Percentiles rank a stretch among this genome's conserved stretches.
phyloP scores from a whole-genome alignment of 1,140 invertebrate genomes.

The Lepidotrigona ventralis region DNA sequence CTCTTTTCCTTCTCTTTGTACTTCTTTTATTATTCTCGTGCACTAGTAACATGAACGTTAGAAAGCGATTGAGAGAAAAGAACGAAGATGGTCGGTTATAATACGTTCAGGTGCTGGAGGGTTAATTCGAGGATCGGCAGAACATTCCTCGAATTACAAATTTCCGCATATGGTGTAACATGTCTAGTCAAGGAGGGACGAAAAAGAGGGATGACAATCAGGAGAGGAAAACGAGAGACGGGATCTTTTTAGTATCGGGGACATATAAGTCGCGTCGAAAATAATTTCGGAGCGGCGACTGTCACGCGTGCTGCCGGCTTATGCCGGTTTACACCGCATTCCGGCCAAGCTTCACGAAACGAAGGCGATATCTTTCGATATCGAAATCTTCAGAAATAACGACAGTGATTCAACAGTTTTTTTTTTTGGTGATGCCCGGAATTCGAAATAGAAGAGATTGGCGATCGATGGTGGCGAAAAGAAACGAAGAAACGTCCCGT shows the following conservation, averaged over 20 bases:
- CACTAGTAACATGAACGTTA: not conserved
- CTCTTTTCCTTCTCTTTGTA: not conserved
- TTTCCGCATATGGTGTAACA: constrained; percentile 13
- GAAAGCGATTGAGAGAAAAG: not conserved
- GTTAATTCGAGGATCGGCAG: not conserved
- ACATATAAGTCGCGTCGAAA: constrained; percentile 27
- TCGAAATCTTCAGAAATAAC: not conserved
- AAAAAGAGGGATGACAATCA: not conserved
- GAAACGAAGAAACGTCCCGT: constrained; percentile 34
- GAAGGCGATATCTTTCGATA: constrained; percentile 7
- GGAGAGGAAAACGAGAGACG: not conserved
- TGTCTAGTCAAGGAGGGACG: not conserved
- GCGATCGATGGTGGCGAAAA: constrained; percentile 24
- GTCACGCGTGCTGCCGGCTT: constrained; percentile 35
- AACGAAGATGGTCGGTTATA: not conserved
- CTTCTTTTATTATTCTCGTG: not conserved
- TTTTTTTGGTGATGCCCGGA: constrained; percentile 27
- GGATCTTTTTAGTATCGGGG: constrained; percentile 3
- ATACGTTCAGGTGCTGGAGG: not conserved
- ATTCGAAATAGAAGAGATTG: not conserved
- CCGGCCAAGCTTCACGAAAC: not conserved
- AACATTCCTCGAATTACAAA: constrained; percentile 6
- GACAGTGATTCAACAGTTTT: constrained; percentile 36
- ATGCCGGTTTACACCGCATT: constrained; percentile 20
- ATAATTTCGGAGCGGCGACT: constrained; percentile 33